Evolutionary conservation across 2,888 invertebrate species (phyloP).

Genomic region (Pristionchus japonicus): DNA sequence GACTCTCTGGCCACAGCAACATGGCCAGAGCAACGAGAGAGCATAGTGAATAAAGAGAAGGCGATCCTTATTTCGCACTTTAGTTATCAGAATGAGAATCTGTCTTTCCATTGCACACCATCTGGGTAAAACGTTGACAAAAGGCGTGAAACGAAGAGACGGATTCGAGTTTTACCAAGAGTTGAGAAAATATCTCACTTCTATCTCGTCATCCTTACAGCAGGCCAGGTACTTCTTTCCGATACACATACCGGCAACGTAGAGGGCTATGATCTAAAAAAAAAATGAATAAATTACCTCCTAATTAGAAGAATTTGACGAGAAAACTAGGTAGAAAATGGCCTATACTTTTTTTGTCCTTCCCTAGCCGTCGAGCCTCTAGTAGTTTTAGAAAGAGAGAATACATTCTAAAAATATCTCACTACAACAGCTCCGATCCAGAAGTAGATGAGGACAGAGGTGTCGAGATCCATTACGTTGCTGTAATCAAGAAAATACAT

Average conservation of each 20-base stretch:
- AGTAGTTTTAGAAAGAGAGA: background rate
- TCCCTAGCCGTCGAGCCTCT: too few relatives aligned
- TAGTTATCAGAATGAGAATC: too few relatives aligned
- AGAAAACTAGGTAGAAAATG: too few relatives aligned
- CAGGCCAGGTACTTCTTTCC: background rate
- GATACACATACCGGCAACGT: background rate
- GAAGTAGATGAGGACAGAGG: background rate
- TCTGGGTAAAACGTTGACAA: too few relatives aligned
- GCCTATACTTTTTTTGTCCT: too few relatives aligned
- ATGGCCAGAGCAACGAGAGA: too few relatives aligned
- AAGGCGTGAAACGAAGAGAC: too few relatives aligned
- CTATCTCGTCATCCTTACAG: background rate
- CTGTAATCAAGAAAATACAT: background rate
- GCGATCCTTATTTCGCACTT: too few relatives aligned
- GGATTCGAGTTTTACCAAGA: background rate
- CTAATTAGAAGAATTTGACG: too few relatives aligned
- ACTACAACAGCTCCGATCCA: conserved; percentile 1
- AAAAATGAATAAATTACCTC: background rate
- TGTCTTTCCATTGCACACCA: too few relatives aligned
- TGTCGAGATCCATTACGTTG: background rate
- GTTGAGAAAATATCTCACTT: background rate
- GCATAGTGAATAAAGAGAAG: too few relatives aligned
- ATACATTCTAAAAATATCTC: background rate
- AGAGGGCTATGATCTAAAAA: background rate
- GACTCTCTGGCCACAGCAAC: too few relatives aligned